These are phyloP conservation scores for Meloidogyne exigua DNA, from an alignment of 1,140 invertebrate species.

Conservation along the genomic window DNA sequence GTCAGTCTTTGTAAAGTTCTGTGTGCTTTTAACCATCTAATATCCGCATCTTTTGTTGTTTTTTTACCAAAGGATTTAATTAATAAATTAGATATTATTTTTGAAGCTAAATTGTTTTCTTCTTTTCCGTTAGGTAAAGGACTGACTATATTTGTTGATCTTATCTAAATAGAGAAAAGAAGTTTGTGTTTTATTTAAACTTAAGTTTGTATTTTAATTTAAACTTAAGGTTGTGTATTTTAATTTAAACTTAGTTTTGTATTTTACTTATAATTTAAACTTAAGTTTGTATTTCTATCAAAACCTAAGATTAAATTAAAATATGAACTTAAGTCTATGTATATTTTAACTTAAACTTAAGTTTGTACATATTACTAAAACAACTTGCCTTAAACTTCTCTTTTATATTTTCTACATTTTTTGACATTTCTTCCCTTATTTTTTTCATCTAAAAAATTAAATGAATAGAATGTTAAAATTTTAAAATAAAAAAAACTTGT, in stretches of 20 bases:
- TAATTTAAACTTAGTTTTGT: too few species aligned
- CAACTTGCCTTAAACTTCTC: constrained; percentile 13
- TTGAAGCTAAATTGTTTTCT: not conserved
- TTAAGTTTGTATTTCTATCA: too few species aligned
- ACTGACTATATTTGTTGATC: not conserved
- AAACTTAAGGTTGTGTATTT: too few species aligned
- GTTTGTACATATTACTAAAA: too few species aligned
- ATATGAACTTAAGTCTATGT: too few species aligned
- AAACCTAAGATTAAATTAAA: too few species aligned
- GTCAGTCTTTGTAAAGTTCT: constrained; percentile 2
- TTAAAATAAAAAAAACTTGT: not conserved
- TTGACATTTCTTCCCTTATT: not conserved
- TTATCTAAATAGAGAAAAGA: not conserved
- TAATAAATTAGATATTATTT: constrained; percentile 12
- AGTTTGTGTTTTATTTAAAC: not conserved
- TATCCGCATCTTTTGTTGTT: not conserved
- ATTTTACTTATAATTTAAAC: too few species aligned
- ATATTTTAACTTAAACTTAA: not conserved
- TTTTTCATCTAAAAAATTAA: not conserved
- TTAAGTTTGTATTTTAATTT: not conserved
- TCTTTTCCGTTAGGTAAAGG: not conserved
- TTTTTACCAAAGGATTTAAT: constrained; percentile 10
- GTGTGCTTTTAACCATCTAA: constrained; percentile 12
- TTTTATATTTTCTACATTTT: not conserved
- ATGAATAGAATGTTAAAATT: not conserved